phyloP scores from a whole-genome alignment of 2,113 vertebrate species.

The Hemichromis elongatus region DNA sequence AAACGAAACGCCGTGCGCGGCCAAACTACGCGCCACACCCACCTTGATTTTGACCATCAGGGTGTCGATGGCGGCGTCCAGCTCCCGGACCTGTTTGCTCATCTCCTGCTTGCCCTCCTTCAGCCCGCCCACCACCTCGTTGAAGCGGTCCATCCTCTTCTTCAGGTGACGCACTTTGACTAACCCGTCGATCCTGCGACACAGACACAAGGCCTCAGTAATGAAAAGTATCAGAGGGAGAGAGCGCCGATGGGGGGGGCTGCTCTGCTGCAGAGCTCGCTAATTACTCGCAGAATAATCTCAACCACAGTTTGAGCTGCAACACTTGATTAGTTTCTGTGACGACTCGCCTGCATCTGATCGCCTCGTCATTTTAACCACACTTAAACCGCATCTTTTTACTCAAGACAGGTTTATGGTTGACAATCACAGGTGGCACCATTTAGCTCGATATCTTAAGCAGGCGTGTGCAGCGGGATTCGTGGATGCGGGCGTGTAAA shows the following conservation, averaged over 20 bases:
- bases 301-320: background rate
- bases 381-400: background rate
- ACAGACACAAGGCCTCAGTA: background rate
- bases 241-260: background rate
- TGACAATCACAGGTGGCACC: background rate
- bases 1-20: background rate
- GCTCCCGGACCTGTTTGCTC: conserved; percentile 81
- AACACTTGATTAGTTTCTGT: background rate
- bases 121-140: conserved; percentile 84
- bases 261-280: background rate
- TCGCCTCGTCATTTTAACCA: background rate
- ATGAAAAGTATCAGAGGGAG: background rate
- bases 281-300: background rate
- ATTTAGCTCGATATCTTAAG: background rate
- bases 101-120: conserved; percentile 91
- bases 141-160: conserved; percentile 84
- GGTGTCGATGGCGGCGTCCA: conserved; percentile 83
- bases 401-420: background rate
- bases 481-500: background rate
- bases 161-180: conserved; percentile 87
- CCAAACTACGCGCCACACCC: background rate
- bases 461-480: background rate
- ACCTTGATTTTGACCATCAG: conserved; percentile 90
- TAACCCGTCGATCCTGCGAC: conserved; percentile 84
- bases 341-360: background rate